phyloP scores from a whole-genome alignment of 1,140 invertebrate species.

The Teleogryllus occipitalis region DNA sequence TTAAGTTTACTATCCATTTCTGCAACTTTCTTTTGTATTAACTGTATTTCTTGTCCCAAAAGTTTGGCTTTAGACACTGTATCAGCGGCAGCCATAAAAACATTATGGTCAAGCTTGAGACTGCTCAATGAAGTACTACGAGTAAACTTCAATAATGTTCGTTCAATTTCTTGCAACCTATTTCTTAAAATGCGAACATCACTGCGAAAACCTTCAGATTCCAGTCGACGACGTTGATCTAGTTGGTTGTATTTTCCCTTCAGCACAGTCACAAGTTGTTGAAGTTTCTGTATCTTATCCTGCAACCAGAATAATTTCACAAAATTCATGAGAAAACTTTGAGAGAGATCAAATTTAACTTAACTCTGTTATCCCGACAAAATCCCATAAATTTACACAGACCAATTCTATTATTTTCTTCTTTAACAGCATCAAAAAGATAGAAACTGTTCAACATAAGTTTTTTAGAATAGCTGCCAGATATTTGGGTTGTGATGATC shows the following conservation, averaged over 20 bases:
- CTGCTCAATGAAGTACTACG: not conserved
- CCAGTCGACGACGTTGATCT: constrained; percentile 7
- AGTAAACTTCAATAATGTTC: no score
- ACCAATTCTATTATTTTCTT: no score
- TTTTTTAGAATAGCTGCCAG: no score
- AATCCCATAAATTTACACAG: no score
- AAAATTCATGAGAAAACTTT: no score
- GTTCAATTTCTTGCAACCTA: not conserved
- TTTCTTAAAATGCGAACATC: constrained; percentile 3
- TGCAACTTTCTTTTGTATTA: constrained; percentile 6
- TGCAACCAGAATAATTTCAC: not conserved
- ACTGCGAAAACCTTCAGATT: constrained; percentile 12
- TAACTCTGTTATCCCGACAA: no score
- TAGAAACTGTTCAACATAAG: no score
- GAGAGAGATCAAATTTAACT: no score
- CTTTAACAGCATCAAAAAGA: no score
- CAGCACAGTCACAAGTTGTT: not conserved
- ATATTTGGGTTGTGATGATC: no score
- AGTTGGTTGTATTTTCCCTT: not conserved
- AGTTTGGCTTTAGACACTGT: not conserved
- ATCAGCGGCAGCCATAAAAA: not conserved
- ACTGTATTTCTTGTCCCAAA: not conserved
- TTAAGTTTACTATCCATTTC: constrained; percentile 7
- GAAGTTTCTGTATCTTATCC: constrained; percentile 3
- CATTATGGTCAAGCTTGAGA: not conserved